phyloP scores from a whole-genome alignment of 2,888 invertebrate species.

The Petrolisthes cinctipes region DNA sequence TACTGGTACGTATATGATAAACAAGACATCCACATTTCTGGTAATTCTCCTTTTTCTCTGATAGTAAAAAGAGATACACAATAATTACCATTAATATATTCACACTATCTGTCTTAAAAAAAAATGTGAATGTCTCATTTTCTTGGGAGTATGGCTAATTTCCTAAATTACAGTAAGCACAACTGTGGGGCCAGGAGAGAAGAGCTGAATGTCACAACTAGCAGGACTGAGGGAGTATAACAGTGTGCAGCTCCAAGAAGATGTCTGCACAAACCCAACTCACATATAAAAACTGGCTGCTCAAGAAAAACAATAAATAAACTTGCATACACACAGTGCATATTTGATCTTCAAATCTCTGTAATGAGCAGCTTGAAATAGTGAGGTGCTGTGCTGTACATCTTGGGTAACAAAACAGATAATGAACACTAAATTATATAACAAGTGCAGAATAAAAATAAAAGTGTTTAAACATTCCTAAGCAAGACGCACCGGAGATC shows the following conservation, averaged over 20 bases:
- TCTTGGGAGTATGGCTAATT: constrained; percentile 51
- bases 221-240: constrained; percentile 39
- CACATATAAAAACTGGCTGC: neutral
- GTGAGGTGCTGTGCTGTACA: constrained; percentile 8
- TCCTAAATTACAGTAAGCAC: constrained; percentile 48
- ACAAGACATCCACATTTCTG: constrained; percentile 24
- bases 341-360: too few relatives aligned
- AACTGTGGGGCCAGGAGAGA: constrained; percentile 50
- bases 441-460: constrained; percentile 40
- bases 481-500: constrained; percentile 43
- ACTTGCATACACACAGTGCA: too few relatives aligned
- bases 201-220: constrained; percentile 51
- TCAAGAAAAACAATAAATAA: too few relatives aligned
- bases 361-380: too few relatives aligned
- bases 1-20: constrained; percentile 47
- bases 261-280: constrained; percentile 2
- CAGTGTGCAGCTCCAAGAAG: constrained; percentile 27
- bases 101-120: neutral
- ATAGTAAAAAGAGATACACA: neutral
- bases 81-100: neutral
- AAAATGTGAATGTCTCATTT: constrained; percentile 25
- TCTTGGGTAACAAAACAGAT: constrained; percentile 46
- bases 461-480: constrained; percentile 49
- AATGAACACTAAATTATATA: constrained; percentile 47
- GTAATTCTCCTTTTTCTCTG: constrained; percentile 19